Conservation (phyloP, 2,888 invertebrate genomes). For the Leucophora obtusa region DNA sequence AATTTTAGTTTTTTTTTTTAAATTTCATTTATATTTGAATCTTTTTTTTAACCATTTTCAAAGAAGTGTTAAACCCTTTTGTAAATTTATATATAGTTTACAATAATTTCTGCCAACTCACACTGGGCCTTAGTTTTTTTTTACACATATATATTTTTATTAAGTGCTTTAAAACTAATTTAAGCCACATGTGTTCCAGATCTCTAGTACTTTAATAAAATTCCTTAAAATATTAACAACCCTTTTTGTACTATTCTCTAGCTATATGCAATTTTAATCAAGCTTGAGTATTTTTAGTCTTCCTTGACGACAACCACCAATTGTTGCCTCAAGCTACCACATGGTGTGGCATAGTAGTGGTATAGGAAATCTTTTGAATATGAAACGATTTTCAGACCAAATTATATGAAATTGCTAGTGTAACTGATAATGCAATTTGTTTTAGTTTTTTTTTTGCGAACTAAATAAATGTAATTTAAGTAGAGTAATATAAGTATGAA, state of each 20-base stretch:
- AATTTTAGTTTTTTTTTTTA: background rate
- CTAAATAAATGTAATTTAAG: conserved; percentile 30
- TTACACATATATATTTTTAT: conserved; percentile 33
- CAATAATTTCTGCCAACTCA: too few species aligned
- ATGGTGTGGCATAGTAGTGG: conserved; percentile 57
- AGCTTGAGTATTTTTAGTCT: conserved; percentile 47
- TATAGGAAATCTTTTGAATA: background rate
- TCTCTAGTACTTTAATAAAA: conserved; percentile 7
- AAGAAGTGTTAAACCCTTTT: background rate
- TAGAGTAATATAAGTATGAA: conserved; percentile 4
- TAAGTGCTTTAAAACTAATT: conserved; percentile 59
- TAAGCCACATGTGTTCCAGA: conserved; percentile 56
- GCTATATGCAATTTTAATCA: conserved; percentile 56
- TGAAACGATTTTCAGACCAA: conserved; percentile 1
- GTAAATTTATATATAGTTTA: background rate
- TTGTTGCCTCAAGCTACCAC: conserved; percentile 65
- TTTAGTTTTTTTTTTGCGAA: conserved; percentile 24
- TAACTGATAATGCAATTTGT: conserved; percentile 63
- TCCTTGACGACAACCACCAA: conserved; percentile 65
- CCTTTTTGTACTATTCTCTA: conserved; percentile 34
- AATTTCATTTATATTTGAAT: too few species aligned
- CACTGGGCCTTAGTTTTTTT: too few species aligned
- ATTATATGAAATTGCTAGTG: conserved; percentile 53
- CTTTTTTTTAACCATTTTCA: too few species aligned
- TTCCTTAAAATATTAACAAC: conserved; percentile 38